Conservation (phyloP, 2,113 vertebrate species). For the Clarias magur region DNA sequence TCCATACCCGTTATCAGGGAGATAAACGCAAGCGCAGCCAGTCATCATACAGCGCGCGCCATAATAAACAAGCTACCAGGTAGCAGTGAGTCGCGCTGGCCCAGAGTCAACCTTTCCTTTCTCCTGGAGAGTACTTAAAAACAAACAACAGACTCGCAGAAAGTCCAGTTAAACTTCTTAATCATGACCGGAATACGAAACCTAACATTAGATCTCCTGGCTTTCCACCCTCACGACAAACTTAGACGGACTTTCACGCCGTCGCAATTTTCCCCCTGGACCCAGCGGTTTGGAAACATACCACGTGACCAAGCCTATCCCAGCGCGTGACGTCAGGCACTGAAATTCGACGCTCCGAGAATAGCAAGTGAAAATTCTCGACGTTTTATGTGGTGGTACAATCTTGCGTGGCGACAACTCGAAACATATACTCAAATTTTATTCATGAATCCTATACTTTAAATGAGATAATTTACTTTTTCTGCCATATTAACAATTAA, state of each 20-base stretch:
- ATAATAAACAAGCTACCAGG: conserved; percentile 4
- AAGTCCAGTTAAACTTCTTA: background rate
- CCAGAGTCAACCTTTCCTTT: background rate
- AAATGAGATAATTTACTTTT: too few species aligned
- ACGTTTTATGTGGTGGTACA: too few species aligned
- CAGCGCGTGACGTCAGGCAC: conserved; percentile 44
- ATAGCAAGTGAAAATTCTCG: background rate
- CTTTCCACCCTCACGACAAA: background rate
- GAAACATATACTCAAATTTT: too few species aligned
- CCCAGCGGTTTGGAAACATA: conserved; percentile 46
- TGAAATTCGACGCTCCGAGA: conserved; percentile 14
- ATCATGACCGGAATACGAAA: background rate
- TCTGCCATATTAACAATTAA: too few species aligned
- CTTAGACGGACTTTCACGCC: background rate
- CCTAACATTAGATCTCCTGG: background rate
- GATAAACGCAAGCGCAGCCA: background rate
- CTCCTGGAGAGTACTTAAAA: background rate
- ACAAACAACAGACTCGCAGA: background rate
- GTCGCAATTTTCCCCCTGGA: conserved; percentile 18
- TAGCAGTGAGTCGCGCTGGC: background rate
- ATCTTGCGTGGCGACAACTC: too few species aligned
- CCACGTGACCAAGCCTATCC: conserved; percentile 57
- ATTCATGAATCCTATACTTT: too few species aligned
- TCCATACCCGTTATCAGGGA: background rate
- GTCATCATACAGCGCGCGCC: background rate